Evolutionary conservation across 2,113 vertebrate genomes (phyloP), one percentile per base, ranked within the genome.

Genomic region (Oreotrochilus melanogaster): DNA sequence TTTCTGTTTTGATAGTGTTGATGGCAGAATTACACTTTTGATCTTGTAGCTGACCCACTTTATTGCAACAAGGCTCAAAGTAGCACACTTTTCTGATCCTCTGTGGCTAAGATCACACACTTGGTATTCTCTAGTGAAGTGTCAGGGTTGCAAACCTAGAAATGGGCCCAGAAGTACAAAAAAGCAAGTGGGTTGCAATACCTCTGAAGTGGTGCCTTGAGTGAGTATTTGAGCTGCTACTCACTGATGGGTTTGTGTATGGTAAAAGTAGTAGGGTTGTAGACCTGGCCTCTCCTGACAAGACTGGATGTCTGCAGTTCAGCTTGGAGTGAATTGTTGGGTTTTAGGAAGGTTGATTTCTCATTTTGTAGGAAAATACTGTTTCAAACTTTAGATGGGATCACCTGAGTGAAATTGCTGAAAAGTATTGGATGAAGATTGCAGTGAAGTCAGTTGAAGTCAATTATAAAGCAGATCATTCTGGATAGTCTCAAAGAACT

Each of bases 31-130:
- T 30, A 85, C 35, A 80, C 84, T 91, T 95, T 95, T 95, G 93
- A 96, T 97, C 81, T 95, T 25, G 85, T 58, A 79, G 91, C 84
- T 92, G 91, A 91, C 94, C 94, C 80, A 92, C 61, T 97, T 97
- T 76, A 75, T 56, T 64, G 61, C 76, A 91, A 1, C 28, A 14
- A 58, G 73, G 66, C 94, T 96, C 61, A 42, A 58, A 79, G 66
- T 80, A 79, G 71, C 89, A 79, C 67, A 31, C 54, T 73, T 61
- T 28, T 8, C 70, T 82, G 45, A 72, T 92, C 86, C 89, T 89
- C 84, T 72, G 86, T 7, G 62, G 80, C 87, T 95, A 5, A 92
- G 94, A 92, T 96, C 89, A 94, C 93, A 95, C 74, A 13, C 71
- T 88, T 48, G 53, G 1, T 88, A 45, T 92, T 90, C 90, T 88